Conservation (phyloP, 1,140 invertebrate genomes). For the Rhizoglyphus robini region DNA sequence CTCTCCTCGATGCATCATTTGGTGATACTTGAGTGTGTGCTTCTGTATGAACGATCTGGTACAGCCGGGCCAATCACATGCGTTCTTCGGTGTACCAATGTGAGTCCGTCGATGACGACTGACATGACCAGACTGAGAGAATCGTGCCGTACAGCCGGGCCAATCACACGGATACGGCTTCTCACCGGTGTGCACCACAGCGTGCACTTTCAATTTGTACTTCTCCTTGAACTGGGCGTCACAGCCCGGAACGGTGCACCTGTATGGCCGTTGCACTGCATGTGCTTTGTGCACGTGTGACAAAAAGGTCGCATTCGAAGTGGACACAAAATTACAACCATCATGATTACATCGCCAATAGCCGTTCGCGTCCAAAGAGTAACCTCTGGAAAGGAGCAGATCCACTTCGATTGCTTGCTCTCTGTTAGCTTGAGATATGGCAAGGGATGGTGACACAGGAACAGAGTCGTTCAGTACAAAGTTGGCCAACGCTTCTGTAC, state of each 20-base stretch:
- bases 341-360: background rate
- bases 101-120: background rate
- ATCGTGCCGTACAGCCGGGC: conserved; percentile 4
- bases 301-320: background rate
- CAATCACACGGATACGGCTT: conserved; percentile 10
- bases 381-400: too few relatives aligned
- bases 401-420: too few relatives aligned
- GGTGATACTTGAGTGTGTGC: conserved; percentile 4
- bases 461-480: background rate
- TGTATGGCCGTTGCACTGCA: background rate
- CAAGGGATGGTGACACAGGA: too few relatives aligned
- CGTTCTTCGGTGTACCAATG: background rate
- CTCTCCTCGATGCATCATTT: conserved; percentile 6
- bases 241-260: background rate
- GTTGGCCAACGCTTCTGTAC: background rate
- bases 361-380: background rate
- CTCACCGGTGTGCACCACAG: background rate
- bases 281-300: background rate
- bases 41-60: conserved; percentile 6
- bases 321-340: background rate
- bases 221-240: conserved; percentile 6
- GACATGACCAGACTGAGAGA: conserved; percentile 6
- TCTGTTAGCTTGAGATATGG: too few relatives aligned
- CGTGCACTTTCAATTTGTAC: conserved; percentile 9
- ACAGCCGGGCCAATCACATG: conserved; percentile 1